Evolutionary conservation across 2,797 vertebrate genomes (phyloP).

Genomic region (Nyctalus aviator): DNA sequence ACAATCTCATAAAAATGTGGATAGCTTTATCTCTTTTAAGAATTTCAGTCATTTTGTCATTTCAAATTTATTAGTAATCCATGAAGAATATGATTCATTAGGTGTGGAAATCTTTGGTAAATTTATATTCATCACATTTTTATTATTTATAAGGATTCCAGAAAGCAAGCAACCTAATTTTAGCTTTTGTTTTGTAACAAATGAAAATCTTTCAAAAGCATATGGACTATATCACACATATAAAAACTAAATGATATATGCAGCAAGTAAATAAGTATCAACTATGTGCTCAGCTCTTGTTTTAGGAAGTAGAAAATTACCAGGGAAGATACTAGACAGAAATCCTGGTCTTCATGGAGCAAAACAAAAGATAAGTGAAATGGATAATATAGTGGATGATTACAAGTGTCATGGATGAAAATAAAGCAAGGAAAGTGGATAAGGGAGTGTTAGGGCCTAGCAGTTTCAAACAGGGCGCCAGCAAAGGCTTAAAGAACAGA

Average conservation of each 20-base stretch:
- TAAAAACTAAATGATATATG: conserved; percentile 58
- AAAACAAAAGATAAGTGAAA: conserved; percentile 10
- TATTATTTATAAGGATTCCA: conserved; percentile 76
- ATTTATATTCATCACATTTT: conserved; percentile 73
- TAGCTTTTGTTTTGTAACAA: conserved; percentile 69
- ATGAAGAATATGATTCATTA: conserved; percentile 74
- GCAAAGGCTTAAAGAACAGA: background rate
- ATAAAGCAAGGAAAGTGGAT: background rate
- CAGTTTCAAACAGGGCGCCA: background rate
- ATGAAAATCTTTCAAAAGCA: conserved; percentile 65
- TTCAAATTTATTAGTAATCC: conserved; percentile 69
- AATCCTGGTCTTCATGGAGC: background rate
- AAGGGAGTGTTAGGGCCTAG: background rate
- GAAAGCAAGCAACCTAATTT: conserved; percentile 68
- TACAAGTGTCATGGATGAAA: background rate
- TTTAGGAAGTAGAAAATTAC: conserved; percentile 44
- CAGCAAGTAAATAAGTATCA: conserved; percentile 54
- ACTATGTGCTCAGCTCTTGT: background rate
- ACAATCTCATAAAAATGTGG: conserved; percentile 67
- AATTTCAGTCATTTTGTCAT: conserved; percentile 77
- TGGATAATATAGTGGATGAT: background rate
- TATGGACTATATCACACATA: conserved; percentile 58
- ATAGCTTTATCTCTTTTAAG: conserved; percentile 76
- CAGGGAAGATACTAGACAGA: conserved; percentile 5
- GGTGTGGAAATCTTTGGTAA: conserved; percentile 74